Evolutionary conservation across 2,113 vertebrate species (phyloP).

Genomic region (Pseudopipra pipra): DNA sequence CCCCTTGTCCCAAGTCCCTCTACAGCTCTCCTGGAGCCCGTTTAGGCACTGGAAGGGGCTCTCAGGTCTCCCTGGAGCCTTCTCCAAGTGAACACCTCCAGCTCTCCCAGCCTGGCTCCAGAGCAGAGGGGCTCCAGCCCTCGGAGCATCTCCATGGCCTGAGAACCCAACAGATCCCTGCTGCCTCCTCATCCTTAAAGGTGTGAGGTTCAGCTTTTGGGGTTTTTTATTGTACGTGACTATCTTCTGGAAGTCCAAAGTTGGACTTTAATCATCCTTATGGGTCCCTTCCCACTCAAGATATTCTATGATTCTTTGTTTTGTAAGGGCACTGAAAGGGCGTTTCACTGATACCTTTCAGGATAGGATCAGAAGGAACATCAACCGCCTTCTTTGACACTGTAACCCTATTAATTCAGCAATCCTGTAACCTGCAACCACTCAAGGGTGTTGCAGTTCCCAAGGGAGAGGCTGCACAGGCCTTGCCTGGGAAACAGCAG

Average conservation of each 20-base stretch:
- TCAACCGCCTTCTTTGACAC: neutral
- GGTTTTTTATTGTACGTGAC: fast-evolving
- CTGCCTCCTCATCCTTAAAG: neutral
- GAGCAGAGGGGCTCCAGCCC: neutral
- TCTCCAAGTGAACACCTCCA: neutral
- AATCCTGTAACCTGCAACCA: neutral
- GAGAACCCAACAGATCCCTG: neutral
- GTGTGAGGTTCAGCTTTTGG: neutral
- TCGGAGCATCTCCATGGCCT: fast-evolving
- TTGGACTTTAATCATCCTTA: neutral
- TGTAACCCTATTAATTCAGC: neutral
- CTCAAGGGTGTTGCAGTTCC: fast-evolving
- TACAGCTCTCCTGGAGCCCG: neutral
- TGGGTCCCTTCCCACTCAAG: neutral
- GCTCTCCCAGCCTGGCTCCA: neutral
- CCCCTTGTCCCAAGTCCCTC: too few species aligned
- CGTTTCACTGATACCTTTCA: fast-evolving
- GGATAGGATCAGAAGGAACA: neutral
- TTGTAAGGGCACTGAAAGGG: neutral
- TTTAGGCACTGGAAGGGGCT: neutral
- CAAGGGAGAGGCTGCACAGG: neutral
- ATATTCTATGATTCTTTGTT: neutral
- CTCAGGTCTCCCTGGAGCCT: neutral
- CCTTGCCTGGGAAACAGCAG: neutral
- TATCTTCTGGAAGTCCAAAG: neutral